phyloP scores from a whole-genome alignment of 2,888 invertebrate genomes.

The Macrostomum cliftonense region DNA sequence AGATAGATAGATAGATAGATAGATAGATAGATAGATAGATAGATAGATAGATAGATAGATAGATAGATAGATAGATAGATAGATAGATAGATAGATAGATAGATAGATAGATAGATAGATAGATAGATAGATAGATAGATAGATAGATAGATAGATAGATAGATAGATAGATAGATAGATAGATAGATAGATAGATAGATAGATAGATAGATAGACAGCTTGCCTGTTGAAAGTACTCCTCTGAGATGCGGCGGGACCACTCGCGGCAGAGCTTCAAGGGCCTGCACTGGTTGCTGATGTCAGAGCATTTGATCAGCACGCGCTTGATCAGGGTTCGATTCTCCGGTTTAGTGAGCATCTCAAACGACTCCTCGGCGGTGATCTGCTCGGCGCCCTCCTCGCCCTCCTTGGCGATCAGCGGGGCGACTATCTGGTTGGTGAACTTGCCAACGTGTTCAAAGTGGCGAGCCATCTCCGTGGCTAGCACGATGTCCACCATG shows the following conservation, averaged over 20 bases:
- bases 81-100: no score
- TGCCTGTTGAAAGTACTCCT: slow-evolving; percentile 76
- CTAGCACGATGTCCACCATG: slow-evolving; percentile 91
- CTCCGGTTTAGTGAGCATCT: slow-evolving; percentile 1
- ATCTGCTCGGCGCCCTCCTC: background rate
- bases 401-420: slow-evolving; percentile 13
- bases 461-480: slow-evolving; percentile 96
- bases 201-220: no score
- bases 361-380: no score
- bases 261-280: slow-evolving; percentile 56
- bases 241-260: slow-evolving; percentile 85
- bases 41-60: no score
- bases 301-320: slow-evolving; percentile 95
- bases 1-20: no score
- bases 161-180: no score
- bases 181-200: no score
- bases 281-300: slow-evolving; percentile 84
- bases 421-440: slow-evolving; percentile 61
- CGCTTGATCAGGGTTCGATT: slow-evolving; percentile 48
- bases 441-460: slow-evolving; percentile 94
- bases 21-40: no score
- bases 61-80: no score
- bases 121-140: no score
- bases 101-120: no score
- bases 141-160: no score